Conservation (phyloP, 2,888 invertebrate genomes). For the Lycaena phlaeas region DNA sequence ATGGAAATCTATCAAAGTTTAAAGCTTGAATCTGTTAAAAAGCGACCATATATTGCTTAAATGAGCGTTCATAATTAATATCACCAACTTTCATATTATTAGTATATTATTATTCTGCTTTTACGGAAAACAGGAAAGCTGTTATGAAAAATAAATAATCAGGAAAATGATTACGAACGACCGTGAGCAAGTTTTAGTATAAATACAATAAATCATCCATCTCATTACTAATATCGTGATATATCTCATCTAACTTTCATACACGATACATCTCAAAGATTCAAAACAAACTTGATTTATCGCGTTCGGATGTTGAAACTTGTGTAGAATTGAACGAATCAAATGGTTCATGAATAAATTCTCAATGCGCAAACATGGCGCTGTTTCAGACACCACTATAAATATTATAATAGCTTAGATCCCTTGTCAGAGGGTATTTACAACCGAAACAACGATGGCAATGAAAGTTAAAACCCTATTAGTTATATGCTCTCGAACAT, state of each 20-base stretch:
- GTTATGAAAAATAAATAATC: too few relatives aligned
- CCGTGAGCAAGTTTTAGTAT: too few relatives aligned
- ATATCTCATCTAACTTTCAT: conserved; percentile 4
- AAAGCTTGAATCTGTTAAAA: too few relatives aligned
- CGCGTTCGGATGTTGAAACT: not conserved
- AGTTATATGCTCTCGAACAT: not conserved
- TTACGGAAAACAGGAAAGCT: too few relatives aligned
- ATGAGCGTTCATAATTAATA: too few relatives aligned
- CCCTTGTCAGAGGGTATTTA: not conserved
- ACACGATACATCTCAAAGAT: conserved; percentile 3
- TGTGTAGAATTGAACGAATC: conserved; percentile 3
- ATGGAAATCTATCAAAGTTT: too few relatives aligned
- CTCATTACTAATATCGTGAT: not conserved
- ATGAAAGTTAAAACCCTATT: not conserved
- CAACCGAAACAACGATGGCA: not conserved
- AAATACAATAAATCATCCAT: not conserved
- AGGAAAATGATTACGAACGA: too few relatives aligned
- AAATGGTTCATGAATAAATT: conserved; percentile 8
- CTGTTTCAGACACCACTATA: conserved; percentile 1
- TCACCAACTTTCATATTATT: too few relatives aligned
- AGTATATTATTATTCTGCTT: too few relatives aligned
- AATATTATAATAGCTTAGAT: conserved; percentile 1
- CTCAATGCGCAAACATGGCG: not conserved
- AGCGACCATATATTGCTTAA: too few relatives aligned
- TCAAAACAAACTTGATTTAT: conserved; percentile 6